Percentiles rank a stretch among this genome's conserved stretches.
phyloP scores from a whole-genome alignment of 2,113 vertebrate genomes.

The Taurulus bubalis region DNA sequence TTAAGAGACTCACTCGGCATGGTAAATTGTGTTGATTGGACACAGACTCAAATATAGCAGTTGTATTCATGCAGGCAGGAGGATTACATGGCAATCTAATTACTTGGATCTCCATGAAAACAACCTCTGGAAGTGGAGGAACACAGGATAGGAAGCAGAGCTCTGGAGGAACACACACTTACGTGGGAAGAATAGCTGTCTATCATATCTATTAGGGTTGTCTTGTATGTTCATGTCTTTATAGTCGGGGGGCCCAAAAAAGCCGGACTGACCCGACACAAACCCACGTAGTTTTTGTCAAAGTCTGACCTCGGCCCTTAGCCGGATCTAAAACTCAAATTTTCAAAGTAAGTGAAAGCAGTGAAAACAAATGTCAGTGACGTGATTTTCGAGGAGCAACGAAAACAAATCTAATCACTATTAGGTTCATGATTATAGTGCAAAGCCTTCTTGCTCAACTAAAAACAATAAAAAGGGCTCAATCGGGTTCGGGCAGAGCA shows the following conservation, averaged over 20 bases:
- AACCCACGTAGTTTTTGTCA: not conserved
- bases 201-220: constrained; percentile 22
- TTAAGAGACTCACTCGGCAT: constrained; percentile 53
- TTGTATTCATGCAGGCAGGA: constrained; percentile 70
- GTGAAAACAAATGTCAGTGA: too few species aligned
- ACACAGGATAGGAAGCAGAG: constrained; percentile 43
- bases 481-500: not conserved
- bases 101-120: constrained; percentile 78
- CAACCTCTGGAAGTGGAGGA: constrained; percentile 69
- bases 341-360: not conserved
- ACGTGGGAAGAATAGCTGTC: constrained; percentile 34
- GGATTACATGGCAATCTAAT: constrained; percentile 84
- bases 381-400: too few species aligned
- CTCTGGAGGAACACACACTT: constrained; percentile 26
- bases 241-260: too few species aligned
- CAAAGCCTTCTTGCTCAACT: not conserved
- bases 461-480: too few species aligned
- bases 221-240: not conserved
- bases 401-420: not conserved
- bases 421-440: not conserved
- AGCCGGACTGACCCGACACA: not conserved
- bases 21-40: constrained; percentile 73
- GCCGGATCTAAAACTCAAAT: not conserved
- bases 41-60: constrained; percentile 82
- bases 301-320: not conserved